Evolutionary conservation across 1,140 invertebrate genomes (phyloP), one percentile per base, ranked within the genome.

Genomic region (Laodelphax striatellus): DNA sequence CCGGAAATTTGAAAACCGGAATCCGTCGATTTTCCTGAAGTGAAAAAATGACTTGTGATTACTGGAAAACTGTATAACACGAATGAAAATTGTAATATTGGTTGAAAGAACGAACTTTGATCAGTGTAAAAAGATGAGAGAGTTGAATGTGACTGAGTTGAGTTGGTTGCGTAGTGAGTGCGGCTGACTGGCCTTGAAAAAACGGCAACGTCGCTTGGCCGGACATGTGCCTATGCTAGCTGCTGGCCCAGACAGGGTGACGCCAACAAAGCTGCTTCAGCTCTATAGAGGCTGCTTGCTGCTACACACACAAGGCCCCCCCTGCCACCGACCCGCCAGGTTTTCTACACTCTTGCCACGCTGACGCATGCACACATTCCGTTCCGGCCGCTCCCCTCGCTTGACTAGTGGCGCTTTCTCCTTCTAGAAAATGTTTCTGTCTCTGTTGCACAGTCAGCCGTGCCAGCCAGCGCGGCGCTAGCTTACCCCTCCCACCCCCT

Each of bases 201-300:
- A 70, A 68, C 76, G 85, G 80, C 85, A 87, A 85, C 85, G 73
- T 60, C 67, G 81, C 63, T 53, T 6, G 24, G 57, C 53, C 52
- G 62, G 63, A 60, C 69, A 64, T 62, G 65, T 67, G 70, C 71
- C 73, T 70, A 73, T 75, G 71, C 72, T 73, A 74, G 74, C 71
- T 73, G 81, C 83, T 83, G 82, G 78, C 81, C 84, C 85, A 90
- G 87, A 90, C 87, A 88, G 83, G 86, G 85, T 88, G 87, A 67
- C 66, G 68, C 65, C 62, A 61, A 61, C 34, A 38, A 38, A 38
- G 34, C 34, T 38, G 34, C 34, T 38, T 38, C 34, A 13, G 24
- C 24, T 28, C 24, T 28, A 11, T 3, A 8, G 34, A 38, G 34
- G 34, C 53, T 63, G 55, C 60, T 63, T 54, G 52, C 62, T 61